A percentile compares a stretch with the other conserved stretches of the same genome.
Evolutionary conservation across 2,113 vertebrate genomes (phyloP).

Genomic region (Dipodomys ordii): DNA sequence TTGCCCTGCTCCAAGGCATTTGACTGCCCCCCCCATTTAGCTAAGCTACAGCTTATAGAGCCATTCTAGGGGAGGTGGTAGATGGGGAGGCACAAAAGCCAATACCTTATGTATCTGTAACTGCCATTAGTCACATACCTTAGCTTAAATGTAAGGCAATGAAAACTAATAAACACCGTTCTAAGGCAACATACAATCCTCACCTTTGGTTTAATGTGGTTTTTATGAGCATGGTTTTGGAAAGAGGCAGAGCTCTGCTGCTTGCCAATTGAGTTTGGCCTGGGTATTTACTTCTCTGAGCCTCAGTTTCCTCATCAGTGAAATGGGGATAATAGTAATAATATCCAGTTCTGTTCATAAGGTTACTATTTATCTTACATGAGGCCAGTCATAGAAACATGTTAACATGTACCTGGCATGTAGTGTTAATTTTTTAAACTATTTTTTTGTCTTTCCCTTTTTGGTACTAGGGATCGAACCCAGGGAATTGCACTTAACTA

Average conservation of each 20-base stretch:
- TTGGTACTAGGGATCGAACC: background rate
- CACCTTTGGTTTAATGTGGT: background rate
- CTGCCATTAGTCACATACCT: constrained; percentile 2
- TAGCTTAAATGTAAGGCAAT: background rate
- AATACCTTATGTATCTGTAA: constrained; percentile 28
- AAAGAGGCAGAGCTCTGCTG: background rate
- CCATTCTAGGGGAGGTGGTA: background rate
- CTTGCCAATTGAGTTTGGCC: background rate
- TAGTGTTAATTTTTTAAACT: background rate
- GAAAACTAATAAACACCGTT: background rate
- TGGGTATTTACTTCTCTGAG: background rate
- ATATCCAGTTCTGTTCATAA: background rate
- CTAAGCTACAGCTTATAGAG: background rate
- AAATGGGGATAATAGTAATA: background rate
- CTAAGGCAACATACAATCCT: background rate
- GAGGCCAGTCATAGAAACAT: background rate
- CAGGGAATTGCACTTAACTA: too few species aligned
- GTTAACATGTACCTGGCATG: background rate
- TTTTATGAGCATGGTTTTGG: background rate
- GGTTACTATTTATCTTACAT: background rate
- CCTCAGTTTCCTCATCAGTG: constrained; percentile 23
- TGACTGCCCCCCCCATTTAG: background rate
- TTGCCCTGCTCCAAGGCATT: background rate
- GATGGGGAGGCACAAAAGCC: background rate
- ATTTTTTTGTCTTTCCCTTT: background rate